Evolutionary conservation across 1,140 invertebrate species (phyloP).

Genomic region (Agrypnia vestita): DNA sequence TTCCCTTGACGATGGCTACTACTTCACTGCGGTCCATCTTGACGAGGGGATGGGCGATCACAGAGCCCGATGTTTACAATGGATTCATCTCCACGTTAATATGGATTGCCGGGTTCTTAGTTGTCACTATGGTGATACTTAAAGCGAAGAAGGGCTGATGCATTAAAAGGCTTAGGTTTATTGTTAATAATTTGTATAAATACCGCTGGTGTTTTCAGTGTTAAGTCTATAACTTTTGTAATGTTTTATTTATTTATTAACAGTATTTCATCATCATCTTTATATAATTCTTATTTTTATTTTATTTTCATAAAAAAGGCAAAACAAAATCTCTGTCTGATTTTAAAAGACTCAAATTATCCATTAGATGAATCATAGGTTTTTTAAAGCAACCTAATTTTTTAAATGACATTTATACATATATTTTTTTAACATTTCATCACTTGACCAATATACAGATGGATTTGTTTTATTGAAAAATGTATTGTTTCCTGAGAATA

Average conservation of each 20-base stretch:
- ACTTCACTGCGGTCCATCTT: constrained; percentile 91
- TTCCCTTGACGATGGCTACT: constrained; percentile 93
- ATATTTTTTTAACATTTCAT: too few species aligned
- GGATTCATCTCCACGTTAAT: constrained; percentile 90
- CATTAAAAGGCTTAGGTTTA: constrained; percentile 12
- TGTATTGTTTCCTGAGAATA: too few species aligned
- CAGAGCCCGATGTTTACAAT: constrained; percentile 87
- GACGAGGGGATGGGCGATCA: constrained; percentile 90
- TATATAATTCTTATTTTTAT: constrained; percentile 5
- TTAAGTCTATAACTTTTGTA: constrained; percentile 11
- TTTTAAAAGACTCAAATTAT: neutral
- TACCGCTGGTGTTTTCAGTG: constrained; percentile 12
- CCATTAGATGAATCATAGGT: neutral
- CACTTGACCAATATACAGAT: too few species aligned
- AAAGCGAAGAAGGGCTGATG: constrained; percentile 82
- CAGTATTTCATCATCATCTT: too few species aligned
- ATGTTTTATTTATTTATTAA: constrained; percentile 34
- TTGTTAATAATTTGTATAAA: constrained; percentile 37
- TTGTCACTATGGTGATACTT: constrained; percentile 85
- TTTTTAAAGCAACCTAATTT: too few species aligned
- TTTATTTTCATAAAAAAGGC: neutral
- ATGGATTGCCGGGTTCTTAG: constrained; percentile 91
- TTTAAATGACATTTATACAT: neutral
- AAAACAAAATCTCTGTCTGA: neutral
- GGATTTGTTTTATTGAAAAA: too few species aligned